These are phyloP conservation scores for Malurus cyaneus DNA, from an alignment of 2,113 vertebrate species.

Conservation along the genomic window DNA sequence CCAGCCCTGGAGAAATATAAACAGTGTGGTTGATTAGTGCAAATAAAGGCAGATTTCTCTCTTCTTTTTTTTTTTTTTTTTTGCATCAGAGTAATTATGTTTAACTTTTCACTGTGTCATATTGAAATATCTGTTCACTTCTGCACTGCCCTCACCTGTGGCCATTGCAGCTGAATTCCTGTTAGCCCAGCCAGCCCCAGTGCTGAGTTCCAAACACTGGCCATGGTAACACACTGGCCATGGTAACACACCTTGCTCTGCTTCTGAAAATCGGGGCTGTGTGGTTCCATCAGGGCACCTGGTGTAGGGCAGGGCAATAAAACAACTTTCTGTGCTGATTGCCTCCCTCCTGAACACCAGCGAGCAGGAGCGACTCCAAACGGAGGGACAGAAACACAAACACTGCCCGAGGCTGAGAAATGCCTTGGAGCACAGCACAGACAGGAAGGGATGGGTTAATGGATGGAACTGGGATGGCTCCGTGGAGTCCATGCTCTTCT, in stretches of 20 bases:
- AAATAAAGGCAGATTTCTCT: background rate
- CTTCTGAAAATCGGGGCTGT: background rate
- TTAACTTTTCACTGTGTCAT: background rate
- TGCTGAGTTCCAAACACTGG: no score
- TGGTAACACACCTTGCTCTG: background rate
- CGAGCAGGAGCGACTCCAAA: background rate
- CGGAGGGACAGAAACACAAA: background rate
- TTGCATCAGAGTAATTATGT: background rate
- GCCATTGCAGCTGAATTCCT: background rate
- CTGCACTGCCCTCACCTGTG: background rate
- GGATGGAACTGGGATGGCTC: background rate
- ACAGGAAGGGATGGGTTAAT: background rate
- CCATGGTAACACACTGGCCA: rapidly evolving
- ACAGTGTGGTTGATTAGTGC: background rate
- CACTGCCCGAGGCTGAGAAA: rapidly evolving
- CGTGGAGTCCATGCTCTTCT: background rate
- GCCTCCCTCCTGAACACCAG: background rate
- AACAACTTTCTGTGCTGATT: background rate
- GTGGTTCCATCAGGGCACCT: background rate
- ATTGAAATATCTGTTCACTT: background rate
- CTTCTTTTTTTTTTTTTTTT: background rate
- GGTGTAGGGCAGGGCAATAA: background rate
- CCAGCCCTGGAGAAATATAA: background rate
- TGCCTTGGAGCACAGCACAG: rapidly evolving
- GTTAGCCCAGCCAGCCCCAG: background rate